A percentile compares a stretch with the other conserved stretches of the same genome.
Evolutionary conservation across 37 sponge, comb jelly and placozoan genomes (phyloP).

Genomic region (Sycon ciliatum): DNA sequence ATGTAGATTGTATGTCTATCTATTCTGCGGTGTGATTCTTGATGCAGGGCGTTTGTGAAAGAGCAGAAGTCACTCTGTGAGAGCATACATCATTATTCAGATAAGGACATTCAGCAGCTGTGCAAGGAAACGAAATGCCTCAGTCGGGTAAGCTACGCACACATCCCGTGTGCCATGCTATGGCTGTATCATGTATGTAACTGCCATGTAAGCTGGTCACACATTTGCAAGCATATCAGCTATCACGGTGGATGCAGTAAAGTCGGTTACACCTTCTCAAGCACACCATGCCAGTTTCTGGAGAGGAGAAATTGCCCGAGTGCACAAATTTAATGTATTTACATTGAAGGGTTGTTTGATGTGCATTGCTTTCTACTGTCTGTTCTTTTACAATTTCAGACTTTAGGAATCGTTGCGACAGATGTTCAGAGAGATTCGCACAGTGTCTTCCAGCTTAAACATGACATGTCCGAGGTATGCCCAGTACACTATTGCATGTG

Average conservation of each 20-base stretch:
- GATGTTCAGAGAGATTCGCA: slow-evolving; percentile 43
- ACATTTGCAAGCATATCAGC: too few relatives aligned
- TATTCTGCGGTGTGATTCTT: too few relatives aligned
- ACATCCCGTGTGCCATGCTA: background rate
- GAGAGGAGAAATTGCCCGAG: background rate
- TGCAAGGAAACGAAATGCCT: slow-evolving; percentile 29
- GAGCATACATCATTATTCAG: slow-evolving; percentile 36
- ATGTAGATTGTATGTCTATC: too few relatives aligned
- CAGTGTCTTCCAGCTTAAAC: slow-evolving; percentile 25
- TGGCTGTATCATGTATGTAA: background rate
- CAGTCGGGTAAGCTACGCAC: slow-evolving; percentile 27
- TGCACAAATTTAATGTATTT: background rate
- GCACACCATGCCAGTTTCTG: background rate
- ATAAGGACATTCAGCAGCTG: slow-evolving; percentile 42
- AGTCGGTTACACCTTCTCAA: background rate
- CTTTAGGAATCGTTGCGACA: slow-evolving; percentile 3
- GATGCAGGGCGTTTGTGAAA: slow-evolving; percentile 24
- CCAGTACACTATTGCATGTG: background rate
- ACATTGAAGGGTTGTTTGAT: background rate
- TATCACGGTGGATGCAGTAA: too few relatives aligned
- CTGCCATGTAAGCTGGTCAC: background rate
- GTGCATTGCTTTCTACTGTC: too few relatives aligned
- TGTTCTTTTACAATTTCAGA: slow-evolving; percentile 16
- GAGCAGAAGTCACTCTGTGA: slow-evolving; percentile 41
- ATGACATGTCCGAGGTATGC: slow-evolving; percentile 39